A percentile compares a stretch with the other conserved stretches of the same genome.
Conservation (phyloP, 1,140 invertebrate genomes). For the silkworm (Bombyx mori) region DNA sequence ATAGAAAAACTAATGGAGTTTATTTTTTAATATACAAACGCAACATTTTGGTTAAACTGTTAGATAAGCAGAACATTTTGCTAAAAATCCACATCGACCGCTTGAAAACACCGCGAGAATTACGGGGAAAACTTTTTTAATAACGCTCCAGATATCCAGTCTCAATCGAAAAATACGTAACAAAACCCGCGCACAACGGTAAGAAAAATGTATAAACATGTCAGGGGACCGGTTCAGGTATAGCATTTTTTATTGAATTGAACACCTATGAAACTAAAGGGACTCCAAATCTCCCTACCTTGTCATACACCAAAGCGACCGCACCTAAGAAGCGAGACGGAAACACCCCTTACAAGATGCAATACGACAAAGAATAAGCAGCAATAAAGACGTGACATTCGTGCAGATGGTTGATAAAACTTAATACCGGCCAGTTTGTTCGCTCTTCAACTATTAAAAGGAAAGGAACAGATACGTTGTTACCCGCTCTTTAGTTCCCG, state of each 20-base stretch:
- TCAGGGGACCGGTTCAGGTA: conserved; percentile 62
- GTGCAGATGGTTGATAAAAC: conserved; percentile 68
- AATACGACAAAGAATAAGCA: conserved; percentile 65
- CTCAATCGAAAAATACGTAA: conserved; percentile 62
- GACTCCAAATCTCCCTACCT: conserved; percentile 34
- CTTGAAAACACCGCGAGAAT: conserved; percentile 49
- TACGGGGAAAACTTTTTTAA: conserved; percentile 63
- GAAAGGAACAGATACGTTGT: conserved; percentile 59
- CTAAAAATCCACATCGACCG: neutral
- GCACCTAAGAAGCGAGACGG: conserved; percentile 32
- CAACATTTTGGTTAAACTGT: too few species aligned
- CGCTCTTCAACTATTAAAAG: conserved; percentile 60
- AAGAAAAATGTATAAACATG: conserved; percentile 67
- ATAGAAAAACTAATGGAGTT: too few species aligned
- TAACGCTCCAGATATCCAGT: conserved; percentile 52
- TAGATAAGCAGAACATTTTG: too few species aligned
- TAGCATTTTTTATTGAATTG: conserved; percentile 64
- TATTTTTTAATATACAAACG: too few species aligned
- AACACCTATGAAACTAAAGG: conserved; percentile 54
- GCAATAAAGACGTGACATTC: conserved; percentile 68
- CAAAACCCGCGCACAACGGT: conserved; percentile 48
- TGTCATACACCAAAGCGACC: conserved; percentile 35
- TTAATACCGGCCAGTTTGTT: conserved; percentile 61
- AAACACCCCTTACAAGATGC: conserved; percentile 33
- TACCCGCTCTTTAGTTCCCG: conserved; percentile 60